A percentile compares a stretch with the other conserved stretches of the same genome.
These are phyloP conservation scores for Solenopsis fugax DNA, from an alignment of 1,140 invertebrate genomes.

Conservation along the genomic window DNA sequence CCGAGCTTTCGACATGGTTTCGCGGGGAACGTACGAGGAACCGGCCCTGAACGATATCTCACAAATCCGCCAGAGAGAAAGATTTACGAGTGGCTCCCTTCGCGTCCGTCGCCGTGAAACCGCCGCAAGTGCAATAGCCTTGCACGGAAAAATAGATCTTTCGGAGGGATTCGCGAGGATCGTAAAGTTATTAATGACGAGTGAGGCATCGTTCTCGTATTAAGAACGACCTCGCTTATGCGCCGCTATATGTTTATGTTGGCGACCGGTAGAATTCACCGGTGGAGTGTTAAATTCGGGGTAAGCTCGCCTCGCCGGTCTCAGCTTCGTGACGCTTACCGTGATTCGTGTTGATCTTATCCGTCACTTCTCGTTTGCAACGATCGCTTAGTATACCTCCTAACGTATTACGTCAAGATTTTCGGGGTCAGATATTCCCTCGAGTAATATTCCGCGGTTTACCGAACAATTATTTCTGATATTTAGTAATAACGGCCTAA, in stretches of 20 bases:
- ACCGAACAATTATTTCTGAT: conserved; percentile 4
- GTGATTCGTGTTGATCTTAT: conserved; percentile 43
- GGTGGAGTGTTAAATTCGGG: conserved; percentile 33
- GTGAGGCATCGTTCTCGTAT: background rate
- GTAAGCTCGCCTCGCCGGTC: background rate
- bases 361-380: conserved; percentile 25
- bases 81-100: conserved; percentile 46
- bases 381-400: conserved; percentile 2
- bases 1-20: background rate
- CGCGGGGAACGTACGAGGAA: background rate
- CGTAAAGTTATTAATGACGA: conserved; percentile 29
- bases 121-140: background rate
- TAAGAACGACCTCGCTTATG: background rate
- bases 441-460: background rate
- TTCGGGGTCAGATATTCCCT: background rate
- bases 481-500: background rate
- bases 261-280: background rate
- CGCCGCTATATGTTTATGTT: background rate
- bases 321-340: conserved; percentile 21
- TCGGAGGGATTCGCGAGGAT: background rate
- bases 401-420: conserved; percentile 5
- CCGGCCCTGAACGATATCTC: conserved; percentile 25
- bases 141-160: conserved; percentile 4
- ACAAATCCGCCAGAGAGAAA: conserved; percentile 32
- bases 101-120: background rate